Evolutionary conservation across 35 echinoderm and acorn worm genomes (phyloP), one percentile per base, ranked within the genome.

Genomic region (Acanthaster planci): DNA sequence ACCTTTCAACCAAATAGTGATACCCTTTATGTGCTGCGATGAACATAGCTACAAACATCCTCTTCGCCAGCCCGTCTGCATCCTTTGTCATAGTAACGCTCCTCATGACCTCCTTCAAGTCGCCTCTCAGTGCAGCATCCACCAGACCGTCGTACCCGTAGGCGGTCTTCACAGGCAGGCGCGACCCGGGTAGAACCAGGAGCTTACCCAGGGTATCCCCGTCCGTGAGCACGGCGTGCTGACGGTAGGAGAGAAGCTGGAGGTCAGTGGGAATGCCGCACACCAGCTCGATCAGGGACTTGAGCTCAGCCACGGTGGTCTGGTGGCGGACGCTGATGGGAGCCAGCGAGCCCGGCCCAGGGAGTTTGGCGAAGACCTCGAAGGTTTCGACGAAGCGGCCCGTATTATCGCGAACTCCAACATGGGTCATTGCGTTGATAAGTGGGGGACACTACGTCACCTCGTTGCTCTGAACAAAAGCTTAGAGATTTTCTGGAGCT

Each of bases 21-120:
- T 76, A 87, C 55, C 93, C 93, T 54, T 80, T 81, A 39, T 95
- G 93, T 79, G 93, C 84, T 14, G 93, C 84, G 5, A 95, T 83
- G 51, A 91, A 95, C 44, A 95, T 47, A 16, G 85, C 93, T 5
- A 87, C 81, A 54, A 52, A 68, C 38, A 60, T 67, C 39, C 89
- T 55, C 37, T 51, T 83, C 7, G 51, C 51, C 44, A 88, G 38
- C 40, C 68, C 80, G 37, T 44, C 80, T 12, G 37, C 75, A 18
- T 79, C 78, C 55, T 82, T 78, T 9, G 82, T 60, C 16, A 55
- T 79, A 2, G 87, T 38, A 51, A 95, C 84, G 38, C 88, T 85
- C 35, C 78, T 59, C 72, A 91, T 12, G 8, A 88, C 83, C 12
- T 57, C 38, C 26, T 87, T 72, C 18, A 76, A 39, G 76, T 88